phyloP scores from a whole-genome alignment of 2,113 vertebrate species.

The Varanus komodoensis region DNA sequence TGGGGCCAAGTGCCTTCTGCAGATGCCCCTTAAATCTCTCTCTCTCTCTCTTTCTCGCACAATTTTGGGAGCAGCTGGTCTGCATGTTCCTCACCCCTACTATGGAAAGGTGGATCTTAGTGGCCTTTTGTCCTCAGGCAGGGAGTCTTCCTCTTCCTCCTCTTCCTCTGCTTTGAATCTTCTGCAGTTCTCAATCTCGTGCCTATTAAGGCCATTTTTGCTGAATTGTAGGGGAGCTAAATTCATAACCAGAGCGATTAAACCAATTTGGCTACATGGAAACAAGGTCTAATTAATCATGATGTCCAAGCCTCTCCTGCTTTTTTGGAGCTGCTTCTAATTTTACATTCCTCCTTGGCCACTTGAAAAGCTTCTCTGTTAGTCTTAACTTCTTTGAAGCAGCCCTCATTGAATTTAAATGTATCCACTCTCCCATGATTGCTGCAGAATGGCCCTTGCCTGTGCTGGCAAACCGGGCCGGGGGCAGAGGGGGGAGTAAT shows the following conservation, averaged over 20 bases:
- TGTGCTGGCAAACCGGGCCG: not conserved
- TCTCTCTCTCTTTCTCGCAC: no score
- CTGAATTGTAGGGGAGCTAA: not conserved
- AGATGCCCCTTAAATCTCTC: no score
- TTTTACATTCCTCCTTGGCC: slow-evolving; percentile 31
- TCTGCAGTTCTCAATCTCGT: not conserved
- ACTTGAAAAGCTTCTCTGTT: slow-evolving; percentile 36
- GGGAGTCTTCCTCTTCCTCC: not conserved
- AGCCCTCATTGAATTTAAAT: slow-evolving; percentile 30
- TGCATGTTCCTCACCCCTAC: no score
- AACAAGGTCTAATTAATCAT: slow-evolving; percentile 20
- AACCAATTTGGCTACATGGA: slow-evolving; percentile 19
- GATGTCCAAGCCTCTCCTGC: slow-evolving; percentile 12
- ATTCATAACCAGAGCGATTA: not conserved
- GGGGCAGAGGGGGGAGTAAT: not conserved
- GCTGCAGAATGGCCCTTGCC: slow-evolving; percentile 10
- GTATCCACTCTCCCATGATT: slow-evolving; percentile 3
- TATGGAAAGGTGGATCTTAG: not conserved
- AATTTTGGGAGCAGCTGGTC: no score
- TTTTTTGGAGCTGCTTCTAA: slow-evolving; percentile 5
- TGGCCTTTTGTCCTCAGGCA: not conserved
- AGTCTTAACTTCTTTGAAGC: slow-evolving; percentile 37
- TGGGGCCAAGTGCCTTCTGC: no score
- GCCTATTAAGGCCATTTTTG: not conserved
- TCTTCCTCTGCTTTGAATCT: not conserved